Evolutionary conservation across 1,140 invertebrate genomes (phyloP), one percentile per base, ranked within the genome.

Genomic region (Periplaneta americana): DNA sequence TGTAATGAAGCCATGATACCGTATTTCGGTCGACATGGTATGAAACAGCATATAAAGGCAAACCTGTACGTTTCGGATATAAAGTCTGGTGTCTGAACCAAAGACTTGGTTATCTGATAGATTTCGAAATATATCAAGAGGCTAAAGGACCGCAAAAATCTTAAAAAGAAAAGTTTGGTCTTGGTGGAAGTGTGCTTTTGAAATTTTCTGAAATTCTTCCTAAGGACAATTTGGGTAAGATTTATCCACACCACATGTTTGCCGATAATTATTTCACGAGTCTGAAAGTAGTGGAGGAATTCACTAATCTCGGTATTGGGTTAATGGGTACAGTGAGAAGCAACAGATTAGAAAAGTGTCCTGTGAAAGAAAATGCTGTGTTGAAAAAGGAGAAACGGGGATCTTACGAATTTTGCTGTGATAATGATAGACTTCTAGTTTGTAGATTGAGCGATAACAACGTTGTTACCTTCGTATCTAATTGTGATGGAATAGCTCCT

Each of bases 391-490:
- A 57, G 5, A 75, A 75, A 22, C 5, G 74, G 74, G 28, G 15
- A 31, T 75, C 13, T 75, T 75, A 31, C 13, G 28, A 2, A n/a
- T n/a, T n/a, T n/a, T n/a, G n/a, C n/a, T n/a, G 13, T 31, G 2
- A 78, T 10, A 2, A 28, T 8, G 10, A 79, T 0, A 48, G 39
- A 28, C 6, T 79, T 39, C 31, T 79, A 32, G 9, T 79, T 22
- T 13, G 4, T 22, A 79, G 82, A 74, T 86, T 85, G 84, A 82
- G 84, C 37, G 85, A 87, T 75, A 86, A 86, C 83, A 84, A 83
- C 57, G 81, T 85, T 80, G 85, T 86, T 28, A 85, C 84, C 48
- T 79, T 85, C n/a, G 85, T 84, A 34, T 85, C 85, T 31, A 86
- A 84, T 39, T 82, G 82, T 77, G 81, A 82, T 39, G 86, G 85